phyloP scores from a whole-genome alignment of 2,797 vertebrate species.

The Rhadinocentrus ornatus region DNA sequence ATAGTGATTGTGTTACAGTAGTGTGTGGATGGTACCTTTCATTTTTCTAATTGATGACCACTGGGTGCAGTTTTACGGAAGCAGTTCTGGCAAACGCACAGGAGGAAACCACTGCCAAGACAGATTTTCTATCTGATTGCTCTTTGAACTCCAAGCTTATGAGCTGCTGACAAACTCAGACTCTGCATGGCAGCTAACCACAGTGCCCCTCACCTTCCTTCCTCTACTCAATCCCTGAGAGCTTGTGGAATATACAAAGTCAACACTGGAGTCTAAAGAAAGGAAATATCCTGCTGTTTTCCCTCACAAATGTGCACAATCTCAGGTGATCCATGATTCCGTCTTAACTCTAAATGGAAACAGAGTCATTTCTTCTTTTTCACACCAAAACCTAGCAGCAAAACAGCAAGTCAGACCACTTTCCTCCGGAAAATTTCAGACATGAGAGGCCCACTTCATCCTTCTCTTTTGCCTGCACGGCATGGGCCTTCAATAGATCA shows the following conservation, averaged over 20 bases:
- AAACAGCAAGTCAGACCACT: constrained; percentile 74
- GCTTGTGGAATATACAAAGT: constrained; percentile 80
- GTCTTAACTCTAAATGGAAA: constrained; percentile 80
- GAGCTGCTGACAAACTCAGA: constrained; percentile 75
- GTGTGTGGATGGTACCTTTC: constrained; percentile 75
- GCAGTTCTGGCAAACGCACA: constrained; percentile 71
- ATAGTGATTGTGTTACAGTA: constrained; percentile 48
- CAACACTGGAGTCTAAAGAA: constrained; percentile 74
- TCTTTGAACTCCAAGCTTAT: constrained; percentile 80
- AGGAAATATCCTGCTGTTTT: constrained; percentile 79
- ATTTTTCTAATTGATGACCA: constrained; percentile 81
- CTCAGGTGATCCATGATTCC: constrained; percentile 74
- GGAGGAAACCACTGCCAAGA: constrained; percentile 76
- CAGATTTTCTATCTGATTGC: constrained; percentile 77
- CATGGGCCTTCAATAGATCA: constrained; percentile 85
- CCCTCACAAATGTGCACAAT: constrained; percentile 73
- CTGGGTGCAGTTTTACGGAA: constrained; percentile 76
- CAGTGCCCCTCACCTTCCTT: constrained; percentile 81
- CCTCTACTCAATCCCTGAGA: constrained; percentile 75
- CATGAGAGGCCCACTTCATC: constrained; percentile 70
- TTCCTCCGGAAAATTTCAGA: constrained; percentile 81
- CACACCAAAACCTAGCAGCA: constrained; percentile 68
- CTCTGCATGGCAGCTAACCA: constrained; percentile 68
- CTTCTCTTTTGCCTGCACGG: constrained; percentile 47
- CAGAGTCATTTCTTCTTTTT: constrained; percentile 81